Evolutionary conservation across 2,888 invertebrate genomes (phyloP).

Genomic region (Phania funesta): DNA sequence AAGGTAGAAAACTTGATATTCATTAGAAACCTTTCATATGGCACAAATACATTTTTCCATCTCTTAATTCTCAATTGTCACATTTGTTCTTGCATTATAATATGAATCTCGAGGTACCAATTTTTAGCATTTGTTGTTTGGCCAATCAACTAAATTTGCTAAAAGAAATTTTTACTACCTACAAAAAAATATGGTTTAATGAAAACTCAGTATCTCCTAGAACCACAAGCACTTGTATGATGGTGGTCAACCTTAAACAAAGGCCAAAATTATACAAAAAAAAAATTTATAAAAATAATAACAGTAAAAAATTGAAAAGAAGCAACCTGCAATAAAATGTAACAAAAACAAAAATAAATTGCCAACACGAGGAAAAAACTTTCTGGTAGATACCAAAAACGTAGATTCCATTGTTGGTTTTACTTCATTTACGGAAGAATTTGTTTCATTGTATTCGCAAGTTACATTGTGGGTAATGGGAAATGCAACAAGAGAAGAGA

Average conservation of each 20-base stretch:
- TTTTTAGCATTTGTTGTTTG: constrained; percentile 27
- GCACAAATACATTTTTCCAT: background rate
- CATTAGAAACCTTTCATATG: background rate
- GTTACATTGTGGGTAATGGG: constrained; percentile 27
- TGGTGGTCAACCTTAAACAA: constrained; percentile 66
- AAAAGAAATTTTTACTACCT: background rate
- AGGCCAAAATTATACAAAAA: constrained; percentile 60
- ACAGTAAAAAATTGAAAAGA: background rate
- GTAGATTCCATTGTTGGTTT: constrained; percentile 65
- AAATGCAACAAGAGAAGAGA: background rate
- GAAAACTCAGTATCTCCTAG: constrained; percentile 55
- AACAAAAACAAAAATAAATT: constrained; percentile 63
- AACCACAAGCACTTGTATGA: constrained; percentile 57
- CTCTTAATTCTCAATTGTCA: background rate
- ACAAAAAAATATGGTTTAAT: constrained; percentile 32
- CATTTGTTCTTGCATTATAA: background rate
- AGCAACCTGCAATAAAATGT: constrained; percentile 51
- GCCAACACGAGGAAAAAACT: constrained; percentile 46
- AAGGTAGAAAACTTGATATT: background rate
- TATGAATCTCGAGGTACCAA: constrained; percentile 18
- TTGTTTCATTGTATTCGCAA: constrained; percentile 55
- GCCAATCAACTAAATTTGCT: constrained; percentile 56
- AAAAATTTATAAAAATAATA: background rate
- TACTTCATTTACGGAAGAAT: constrained; percentile 65
- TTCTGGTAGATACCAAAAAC: constrained; percentile 37